Conservation (phyloP, 2,113 vertebrate species). For the Thryonomys swinderianus region DNA sequence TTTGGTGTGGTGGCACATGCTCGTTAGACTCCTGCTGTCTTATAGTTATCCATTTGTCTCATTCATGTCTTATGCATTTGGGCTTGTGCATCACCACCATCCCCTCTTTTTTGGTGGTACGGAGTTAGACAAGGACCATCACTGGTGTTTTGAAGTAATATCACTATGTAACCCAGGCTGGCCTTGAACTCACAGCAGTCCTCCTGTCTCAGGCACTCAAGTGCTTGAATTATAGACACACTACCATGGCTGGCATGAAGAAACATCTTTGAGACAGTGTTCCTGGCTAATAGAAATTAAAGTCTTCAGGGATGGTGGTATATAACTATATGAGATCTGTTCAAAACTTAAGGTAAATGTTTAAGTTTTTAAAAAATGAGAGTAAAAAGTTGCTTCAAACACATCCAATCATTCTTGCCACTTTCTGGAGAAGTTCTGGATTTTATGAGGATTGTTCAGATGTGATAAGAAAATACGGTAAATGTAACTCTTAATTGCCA, state of each 20-base stretch:
- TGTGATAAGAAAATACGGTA: neutral
- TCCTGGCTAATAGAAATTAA: neutral
- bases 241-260: neutral
- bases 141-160: neutral
- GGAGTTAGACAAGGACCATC: neutral
- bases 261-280: neutral
- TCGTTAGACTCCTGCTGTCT: neutral
- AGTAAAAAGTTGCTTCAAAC: neutral
- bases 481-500: neutral
- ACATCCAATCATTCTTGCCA: neutral
- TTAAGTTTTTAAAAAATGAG: neutral
- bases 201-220: neutral
- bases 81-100: neutral
- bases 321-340: neutral
- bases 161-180: neutral
- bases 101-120: neutral
- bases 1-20: too few species aligned
- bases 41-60: neutral
- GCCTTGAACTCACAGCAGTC: neutral
- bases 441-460: neutral
- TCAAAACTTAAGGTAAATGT: neutral
- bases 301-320: neutral
- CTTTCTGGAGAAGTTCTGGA: neutral
- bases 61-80: neutral
- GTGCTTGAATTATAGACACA: neutral